Evolutionary conservation across 1,140 invertebrate genomes (phyloP).

Genomic region (Neoseiulus cucumeris): DNA sequence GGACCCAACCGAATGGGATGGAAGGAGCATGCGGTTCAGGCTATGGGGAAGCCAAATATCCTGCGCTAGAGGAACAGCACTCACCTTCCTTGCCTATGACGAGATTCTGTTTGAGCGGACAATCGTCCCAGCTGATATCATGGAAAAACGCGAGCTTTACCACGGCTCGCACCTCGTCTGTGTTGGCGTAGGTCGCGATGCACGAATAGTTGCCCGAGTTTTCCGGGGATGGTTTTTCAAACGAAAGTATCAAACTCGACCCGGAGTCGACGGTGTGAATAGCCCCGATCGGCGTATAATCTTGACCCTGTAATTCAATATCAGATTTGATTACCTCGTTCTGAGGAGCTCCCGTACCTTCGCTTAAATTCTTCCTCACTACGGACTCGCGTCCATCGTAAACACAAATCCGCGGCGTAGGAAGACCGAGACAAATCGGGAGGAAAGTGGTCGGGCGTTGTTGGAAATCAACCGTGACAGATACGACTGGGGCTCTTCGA

Average conservation of each 20-base stretch:
- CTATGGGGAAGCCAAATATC: too few relatives aligned
- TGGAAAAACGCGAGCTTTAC: slow-evolving; percentile 46
- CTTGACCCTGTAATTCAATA: background rate
- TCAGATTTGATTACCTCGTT: too few relatives aligned
- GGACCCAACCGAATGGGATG: too few relatives aligned
- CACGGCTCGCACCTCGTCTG: slow-evolving; percentile 32
- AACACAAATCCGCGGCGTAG: too few relatives aligned
- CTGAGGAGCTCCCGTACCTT: too few relatives aligned
- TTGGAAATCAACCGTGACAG: too few relatives aligned
- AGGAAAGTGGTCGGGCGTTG: too few relatives aligned
- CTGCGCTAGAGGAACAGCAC: background rate
- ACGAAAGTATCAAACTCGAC: slow-evolving; percentile 34
- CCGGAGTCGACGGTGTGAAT: slow-evolving; percentile 5
- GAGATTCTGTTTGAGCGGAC: slow-evolving; percentile 58
- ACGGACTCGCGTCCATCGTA: too few relatives aligned
- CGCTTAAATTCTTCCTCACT: too few relatives aligned
- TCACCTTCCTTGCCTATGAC: slow-evolving; percentile 48
- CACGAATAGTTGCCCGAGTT: slow-evolving; percentile 65
- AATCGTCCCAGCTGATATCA: slow-evolving; percentile 59
- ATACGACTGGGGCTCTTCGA: too few relatives aligned
- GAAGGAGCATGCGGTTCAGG: too few relatives aligned
- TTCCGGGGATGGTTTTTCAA: slow-evolving; percentile 45
- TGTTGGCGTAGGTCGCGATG: slow-evolving; percentile 46
- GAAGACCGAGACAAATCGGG: too few relatives aligned
- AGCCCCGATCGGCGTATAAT: background rate